phyloP scores from a whole-genome alignment of 2,888 invertebrate genomes.

The Cancer borealis region DNA sequence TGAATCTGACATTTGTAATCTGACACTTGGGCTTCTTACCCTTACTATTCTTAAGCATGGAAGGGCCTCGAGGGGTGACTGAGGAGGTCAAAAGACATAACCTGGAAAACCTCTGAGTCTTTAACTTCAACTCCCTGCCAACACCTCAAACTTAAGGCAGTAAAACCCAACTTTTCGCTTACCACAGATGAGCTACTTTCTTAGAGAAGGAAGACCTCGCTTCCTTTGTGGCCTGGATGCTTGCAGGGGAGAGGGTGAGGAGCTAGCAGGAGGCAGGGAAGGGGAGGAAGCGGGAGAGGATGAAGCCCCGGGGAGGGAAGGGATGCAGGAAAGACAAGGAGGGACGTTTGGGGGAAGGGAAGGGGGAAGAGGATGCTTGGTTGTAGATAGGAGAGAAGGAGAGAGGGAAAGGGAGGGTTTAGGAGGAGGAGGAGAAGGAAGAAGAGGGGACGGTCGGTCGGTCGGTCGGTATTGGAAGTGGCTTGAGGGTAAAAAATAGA shows the following conservation, averaged over 20 bases:
- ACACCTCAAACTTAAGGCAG: slow-evolving; percentile 26
- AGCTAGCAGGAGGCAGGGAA: slow-evolving; percentile 18
- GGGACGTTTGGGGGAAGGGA: neutral
- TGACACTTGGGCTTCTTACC: neutral
- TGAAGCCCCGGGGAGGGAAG: neutral
- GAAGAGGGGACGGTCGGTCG: neutral
- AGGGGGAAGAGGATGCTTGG: neutral
- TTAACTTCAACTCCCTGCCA: neutral
- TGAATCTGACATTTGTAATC: neutral
- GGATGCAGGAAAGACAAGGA: neutral
- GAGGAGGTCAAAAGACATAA: slow-evolving; percentile 27
- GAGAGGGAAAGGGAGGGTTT: neutral
- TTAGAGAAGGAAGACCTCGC: neutral
- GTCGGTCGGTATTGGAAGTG: neutral
- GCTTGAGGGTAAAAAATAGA: neutral
- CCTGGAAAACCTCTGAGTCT: slow-evolving; percentile 1
- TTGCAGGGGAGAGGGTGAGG: slow-evolving; percentile 1
- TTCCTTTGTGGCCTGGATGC: neutral
- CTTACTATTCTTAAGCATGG: neutral
- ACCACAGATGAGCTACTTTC: slow-evolving; percentile 33
- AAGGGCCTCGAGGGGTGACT: neutral
- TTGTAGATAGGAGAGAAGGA: neutral
- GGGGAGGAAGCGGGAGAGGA: neutral
- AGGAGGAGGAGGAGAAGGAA: neutral
- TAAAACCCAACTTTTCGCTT: slow-evolving; percentile 37